Evolutionary conservation across 2,113 vertebrate species (phyloP), one percentile per base, ranked within the genome.

Genomic region (Capreolus pygargus): DNA sequence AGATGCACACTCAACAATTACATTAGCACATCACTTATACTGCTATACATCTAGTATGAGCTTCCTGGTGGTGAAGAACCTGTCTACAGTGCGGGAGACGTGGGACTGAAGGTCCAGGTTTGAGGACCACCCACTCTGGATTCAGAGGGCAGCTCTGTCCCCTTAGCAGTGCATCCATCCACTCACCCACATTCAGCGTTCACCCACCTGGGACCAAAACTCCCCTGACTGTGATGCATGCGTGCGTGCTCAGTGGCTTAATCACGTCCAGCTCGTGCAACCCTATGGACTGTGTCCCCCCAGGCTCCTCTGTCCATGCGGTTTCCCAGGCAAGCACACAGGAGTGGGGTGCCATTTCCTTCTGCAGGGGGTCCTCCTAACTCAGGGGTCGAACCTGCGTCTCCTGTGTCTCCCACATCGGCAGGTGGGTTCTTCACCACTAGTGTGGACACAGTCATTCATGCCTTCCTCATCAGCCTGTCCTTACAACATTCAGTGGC

Each of bases 1-100:
- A 61, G 43, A n/a, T 3, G 17, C 14, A 1, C 17, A 67, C 2
- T 43, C 50, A 17, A 36, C 10, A 57, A 2, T 5, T 15, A 23
- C 19, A 0, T 10, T 25, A 13, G 13, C 16, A 60, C 2, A 7
- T 5, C 7, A 27, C 3, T 33, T 36, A 28, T 5, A 10, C 12
- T 19, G 43, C 52, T 76, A 0, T 28, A 39, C 47, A 2, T 50
- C 3, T 25, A 7, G 43, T 15, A 3, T 5, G 64, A 47, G n/a
- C 10, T 64, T 89, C 70, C 36, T 47, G 47, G 47, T 11, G 36
- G 70, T 14, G 13, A 27, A 43, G 39, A 27, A 27, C 1, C n/a
- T 21, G n/a, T 5, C 67, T 12, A 3, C n/a, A 23, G 0, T 23
- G 67, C 67, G 23, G 64, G n/a, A 21, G 16, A 54, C 33, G 7